Percentiles rank a stretch among this genome's conserved stretches.
Conservation (phyloP, 1,140 invertebrate genomes). For the Aricia agestis region DNA sequence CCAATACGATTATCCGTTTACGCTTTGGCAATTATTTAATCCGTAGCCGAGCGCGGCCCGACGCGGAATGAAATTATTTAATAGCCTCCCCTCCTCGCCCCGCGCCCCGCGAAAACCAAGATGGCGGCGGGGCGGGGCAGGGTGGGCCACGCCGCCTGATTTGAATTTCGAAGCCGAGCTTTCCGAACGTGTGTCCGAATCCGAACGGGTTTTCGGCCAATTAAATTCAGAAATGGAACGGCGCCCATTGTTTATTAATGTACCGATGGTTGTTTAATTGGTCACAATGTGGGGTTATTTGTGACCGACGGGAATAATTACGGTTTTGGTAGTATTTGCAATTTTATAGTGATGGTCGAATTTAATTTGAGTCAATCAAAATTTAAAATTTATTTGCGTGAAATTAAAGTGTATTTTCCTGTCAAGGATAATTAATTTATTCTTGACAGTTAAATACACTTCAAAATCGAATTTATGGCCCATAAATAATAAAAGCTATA, state of each 20-base stretch:
- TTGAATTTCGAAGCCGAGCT: conserved; percentile 72
- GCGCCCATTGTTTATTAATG: conserved; percentile 45
- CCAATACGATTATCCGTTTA: conserved; percentile 74
- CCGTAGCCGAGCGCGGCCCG: conserved; percentile 64
- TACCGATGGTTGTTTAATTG: conserved; percentile 59
- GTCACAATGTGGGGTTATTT: conserved; percentile 38
- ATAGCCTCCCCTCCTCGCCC: conserved; percentile 55
- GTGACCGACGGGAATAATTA: not conserved
- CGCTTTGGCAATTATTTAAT: conserved; percentile 74
- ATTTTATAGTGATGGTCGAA: not conserved
- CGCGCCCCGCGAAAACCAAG: conserved; percentile 46
- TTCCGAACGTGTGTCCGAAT: conserved; percentile 70
- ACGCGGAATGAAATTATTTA: conserved; percentile 75
- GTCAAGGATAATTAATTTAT: no score
- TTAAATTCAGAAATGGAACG: conserved; percentile 66
- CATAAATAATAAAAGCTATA: no score
- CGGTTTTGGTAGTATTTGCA: not conserved
- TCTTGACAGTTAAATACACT: no score
- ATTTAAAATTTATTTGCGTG: no score
- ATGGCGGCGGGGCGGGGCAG: conserved; percentile 68
- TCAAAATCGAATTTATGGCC: no score
- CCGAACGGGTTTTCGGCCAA: conserved; percentile 69
- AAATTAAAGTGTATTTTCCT: no score
- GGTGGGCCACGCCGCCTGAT: conserved; percentile 71
- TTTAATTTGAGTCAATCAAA: no score